Base-by-base conservation (phyloP, 1,140 invertebrate species). In the Sitophilus oryzae region DNA sequence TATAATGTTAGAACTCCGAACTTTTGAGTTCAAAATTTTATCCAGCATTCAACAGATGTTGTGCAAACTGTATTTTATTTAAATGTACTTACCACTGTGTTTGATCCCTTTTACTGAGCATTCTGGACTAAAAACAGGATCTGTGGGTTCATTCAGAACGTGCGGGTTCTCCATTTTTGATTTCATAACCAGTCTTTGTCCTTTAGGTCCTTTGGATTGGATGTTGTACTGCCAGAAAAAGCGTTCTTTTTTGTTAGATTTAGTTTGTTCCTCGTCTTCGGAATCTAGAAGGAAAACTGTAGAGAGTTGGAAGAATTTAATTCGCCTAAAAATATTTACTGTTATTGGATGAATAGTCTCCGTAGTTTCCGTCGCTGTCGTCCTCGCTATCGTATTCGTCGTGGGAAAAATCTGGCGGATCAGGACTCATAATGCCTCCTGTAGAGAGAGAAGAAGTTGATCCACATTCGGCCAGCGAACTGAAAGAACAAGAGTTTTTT, bases 161-260 rank as follows among this genome's bases (percentile, higher is more conserved):
- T 97, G 93, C n/a, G 94, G 93, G 79, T 97, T 91, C 67, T 90
- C 85, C 16, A 86, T 81, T 65, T 91, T 85, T 3, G 86, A 84
- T 68, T 88, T 84, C 55, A 91, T 79, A 18, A 89, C 83, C 25
- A 93, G 74, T 61, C 90, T 77, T 66, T 92, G 89, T 38, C 93
- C 91, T 75, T 97, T 98, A 2, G 95, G 94, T 1, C 95, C 95
- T 77, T 98, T 98, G 1, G 93, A 92, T 75, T 98, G 95, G 3
- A 96, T 90, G 75, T 98, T 98, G 69, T 98, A 98, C 70, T 98
- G 95, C 95, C 96, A 98, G 73, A 98, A 98, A 71, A 84, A 96
- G 51, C 87, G 78, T 66, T 93, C 91, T 62, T 86, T 89, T 68
- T 90, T 91, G 63, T 47, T 74, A 71, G 19, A 69, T 68, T 68